Conservation (phyloP, 1,140 invertebrate species). For the Drosophila baimaii region DNA sequence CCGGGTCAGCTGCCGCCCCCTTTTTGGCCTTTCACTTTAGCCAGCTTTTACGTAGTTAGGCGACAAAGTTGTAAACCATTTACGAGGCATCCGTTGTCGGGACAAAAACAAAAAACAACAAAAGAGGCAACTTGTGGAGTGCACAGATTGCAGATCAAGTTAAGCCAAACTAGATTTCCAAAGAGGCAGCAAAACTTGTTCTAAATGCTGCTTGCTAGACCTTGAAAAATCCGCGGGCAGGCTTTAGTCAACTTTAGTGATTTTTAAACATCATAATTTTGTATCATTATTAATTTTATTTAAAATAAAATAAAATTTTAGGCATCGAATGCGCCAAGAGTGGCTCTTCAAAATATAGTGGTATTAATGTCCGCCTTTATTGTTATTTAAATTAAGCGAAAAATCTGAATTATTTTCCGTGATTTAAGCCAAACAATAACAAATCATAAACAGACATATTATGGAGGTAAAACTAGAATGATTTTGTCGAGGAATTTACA, state of each 20-base stretch:
- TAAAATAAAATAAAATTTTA: slow-evolving; percentile 4
- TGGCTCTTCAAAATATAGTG: background rate
- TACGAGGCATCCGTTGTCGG: slow-evolving; percentile 44
- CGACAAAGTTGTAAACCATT: slow-evolving; percentile 75
- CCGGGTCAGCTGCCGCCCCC: slow-evolving; percentile 22
- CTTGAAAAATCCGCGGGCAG: slow-evolving; percentile 19
- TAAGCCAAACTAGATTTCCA: slow-evolving; percentile 30
- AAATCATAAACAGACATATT: slow-evolving; percentile 6
- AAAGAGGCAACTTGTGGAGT: slow-evolving; percentile 64
- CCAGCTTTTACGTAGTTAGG: slow-evolving; percentile 66
- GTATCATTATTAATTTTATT: slow-evolving; percentile 20
- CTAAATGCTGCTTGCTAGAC: slow-evolving; percentile 17
- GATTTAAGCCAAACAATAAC: slow-evolving; percentile 18
- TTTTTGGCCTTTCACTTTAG: slow-evolving; percentile 60
- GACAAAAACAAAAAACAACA: background rate
- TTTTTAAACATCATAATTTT: slow-evolving; percentile 8
- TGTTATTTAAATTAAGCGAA: slow-evolving; percentile 25
- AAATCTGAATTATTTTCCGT: slow-evolving; percentile 17
- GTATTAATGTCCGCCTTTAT: background rate
- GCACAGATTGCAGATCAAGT: slow-evolving; percentile 56
- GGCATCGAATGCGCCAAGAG: no score
- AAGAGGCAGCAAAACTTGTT: slow-evolving; percentile 29
- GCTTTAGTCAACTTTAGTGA: slow-evolving; percentile 12
- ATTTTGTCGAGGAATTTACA: slow-evolving; percentile 14
- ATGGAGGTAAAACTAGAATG: slow-evolving; percentile 15